Conservation (phyloP, 2,888 invertebrate species). For the Gari tellinella region DNA sequence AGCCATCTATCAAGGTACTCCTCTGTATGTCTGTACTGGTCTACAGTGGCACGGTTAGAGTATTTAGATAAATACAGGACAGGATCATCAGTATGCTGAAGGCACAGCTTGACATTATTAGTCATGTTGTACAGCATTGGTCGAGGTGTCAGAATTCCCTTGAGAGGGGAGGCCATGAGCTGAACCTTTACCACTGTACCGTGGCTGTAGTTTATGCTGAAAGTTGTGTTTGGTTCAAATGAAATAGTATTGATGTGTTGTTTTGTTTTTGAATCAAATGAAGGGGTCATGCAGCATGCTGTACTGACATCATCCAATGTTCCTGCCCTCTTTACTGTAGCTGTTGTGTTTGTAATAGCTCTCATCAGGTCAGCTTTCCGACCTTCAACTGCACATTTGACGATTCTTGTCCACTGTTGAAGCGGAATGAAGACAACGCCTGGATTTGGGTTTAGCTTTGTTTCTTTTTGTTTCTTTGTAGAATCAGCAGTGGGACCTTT, state of each 20-base stretch:
- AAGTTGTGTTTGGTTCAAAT: conserved; percentile 53
- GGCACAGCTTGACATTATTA: conserved; percentile 57
- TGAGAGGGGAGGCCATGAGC: conserved; percentile 52
- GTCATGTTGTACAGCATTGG: conserved; percentile 63
- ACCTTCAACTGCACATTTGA: conserved; percentile 15
- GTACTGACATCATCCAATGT: conserved; percentile 44
- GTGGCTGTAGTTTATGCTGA: conserved; percentile 53
- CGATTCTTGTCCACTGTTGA: conserved; percentile 19
- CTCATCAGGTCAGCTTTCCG: conserved; percentile 12
- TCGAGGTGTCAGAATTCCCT: conserved; percentile 56
- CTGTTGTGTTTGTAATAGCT: not conserved
- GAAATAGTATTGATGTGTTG: conserved; percentile 18
- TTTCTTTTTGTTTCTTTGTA: not conserved
- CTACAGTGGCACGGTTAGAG: conserved; percentile 48
- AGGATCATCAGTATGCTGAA: conserved; percentile 64
- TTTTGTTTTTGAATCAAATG: conserved; percentile 44
- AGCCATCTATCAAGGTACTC: conserved; percentile 63
- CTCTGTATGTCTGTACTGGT: conserved; percentile 26
- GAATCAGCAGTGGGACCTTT: conserved; percentile 10
- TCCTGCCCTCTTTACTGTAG: not conserved
- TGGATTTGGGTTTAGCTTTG: conserved; percentile 3
- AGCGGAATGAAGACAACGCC: conserved; percentile 10
- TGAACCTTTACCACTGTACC: conserved; percentile 59
- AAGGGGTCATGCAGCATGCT: conserved; percentile 20
- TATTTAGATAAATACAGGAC: conserved; percentile 55